A percentile compares a stretch with the other conserved stretches of the same genome.
phyloP scores from a whole-genome alignment of 1,140 invertebrate species.

The Listronotus bonariensis region DNA sequence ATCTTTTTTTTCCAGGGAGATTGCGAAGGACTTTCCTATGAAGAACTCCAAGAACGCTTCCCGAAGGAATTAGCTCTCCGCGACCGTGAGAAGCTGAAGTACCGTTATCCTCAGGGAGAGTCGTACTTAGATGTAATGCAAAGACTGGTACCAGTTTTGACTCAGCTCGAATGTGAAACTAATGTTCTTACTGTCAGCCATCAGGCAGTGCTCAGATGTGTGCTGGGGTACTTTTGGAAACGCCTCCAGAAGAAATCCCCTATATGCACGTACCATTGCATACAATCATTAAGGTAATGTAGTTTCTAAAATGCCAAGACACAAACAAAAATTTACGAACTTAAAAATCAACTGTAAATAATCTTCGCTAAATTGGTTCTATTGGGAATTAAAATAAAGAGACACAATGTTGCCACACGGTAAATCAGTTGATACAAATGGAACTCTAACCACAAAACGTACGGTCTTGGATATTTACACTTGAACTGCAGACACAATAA shows the following conservation, averaged over 20 bases:
- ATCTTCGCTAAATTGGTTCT: too few relatives aligned
- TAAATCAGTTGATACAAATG: too few relatives aligned
- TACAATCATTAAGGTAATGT: conserved; percentile 78
- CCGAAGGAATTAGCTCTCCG: conserved; percentile 89
- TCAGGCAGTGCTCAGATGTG: conserved; percentile 89
- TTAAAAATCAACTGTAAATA: too few relatives aligned
- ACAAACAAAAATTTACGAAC: too few relatives aligned
- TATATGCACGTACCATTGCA: conserved; percentile 92
- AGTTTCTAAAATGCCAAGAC: too few relatives aligned
- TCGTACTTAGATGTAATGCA: conserved; percentile 87
- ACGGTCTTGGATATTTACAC: too few relatives aligned
- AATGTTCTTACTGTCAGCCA: conserved; percentile 89
- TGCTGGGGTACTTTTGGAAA: conserved; percentile 90
- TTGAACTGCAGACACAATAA: too few relatives aligned
- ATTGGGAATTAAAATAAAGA: too few relatives aligned
- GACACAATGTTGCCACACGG: too few relatives aligned
- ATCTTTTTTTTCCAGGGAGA: conserved; percentile 70
- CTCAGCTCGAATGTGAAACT: conserved; percentile 80
- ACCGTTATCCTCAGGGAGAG: conserved; percentile 91
- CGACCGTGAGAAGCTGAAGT: conserved; percentile 90
- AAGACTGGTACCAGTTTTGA: conserved; percentile 78
- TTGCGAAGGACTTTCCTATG: conserved; percentile 91
- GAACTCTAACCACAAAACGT: too few relatives aligned
- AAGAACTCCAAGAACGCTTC: conserved; percentile 88
- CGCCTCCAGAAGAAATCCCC: conserved; percentile 76